Evolutionary conservation across 2,797 vertebrate genomes (phyloP).

Genomic region (Trematomus bernacchii): DNA sequence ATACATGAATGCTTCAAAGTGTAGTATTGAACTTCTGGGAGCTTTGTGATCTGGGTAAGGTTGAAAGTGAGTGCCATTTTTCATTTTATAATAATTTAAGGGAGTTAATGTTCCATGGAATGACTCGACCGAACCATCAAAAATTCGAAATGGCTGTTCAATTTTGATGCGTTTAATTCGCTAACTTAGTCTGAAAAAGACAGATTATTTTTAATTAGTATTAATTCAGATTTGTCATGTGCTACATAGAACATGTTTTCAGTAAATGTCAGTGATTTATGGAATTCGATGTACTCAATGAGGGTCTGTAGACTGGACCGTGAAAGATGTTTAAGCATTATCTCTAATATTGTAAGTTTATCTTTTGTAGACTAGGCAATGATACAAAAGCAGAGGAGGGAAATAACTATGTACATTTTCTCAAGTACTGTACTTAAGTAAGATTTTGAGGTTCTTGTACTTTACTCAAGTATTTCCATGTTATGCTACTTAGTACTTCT

Average conservation of each 20-base stretch:
- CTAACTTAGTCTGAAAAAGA: neutral
- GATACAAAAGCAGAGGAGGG: neutral
- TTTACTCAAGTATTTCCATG: too few species aligned
- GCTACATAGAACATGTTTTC: neutral
- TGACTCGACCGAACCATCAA: neutral
- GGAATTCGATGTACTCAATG: neutral
- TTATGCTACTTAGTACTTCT: too few species aligned
- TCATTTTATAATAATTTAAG: conserved; percentile 2
- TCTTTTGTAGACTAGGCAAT: neutral
- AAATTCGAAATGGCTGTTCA: neutral
- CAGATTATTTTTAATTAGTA: neutral
- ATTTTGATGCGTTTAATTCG: neutral
- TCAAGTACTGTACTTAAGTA: too few species aligned
- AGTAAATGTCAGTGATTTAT: neutral
- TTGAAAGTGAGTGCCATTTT: conserved; percentile 4
- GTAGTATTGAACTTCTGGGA: neutral
- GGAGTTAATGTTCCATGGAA: conserved; percentile 5
- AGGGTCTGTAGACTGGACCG: neutral
- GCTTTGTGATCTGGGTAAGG: neutral
- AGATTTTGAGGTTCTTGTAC: too few species aligned
- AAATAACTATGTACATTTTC: too few species aligned
- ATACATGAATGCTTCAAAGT: too few species aligned
- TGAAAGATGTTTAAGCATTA: neutral
- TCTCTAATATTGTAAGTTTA: neutral
- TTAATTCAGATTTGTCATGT: neutral